A percentile compares a stretch with the other conserved stretches of the same genome.
phyloP scores from a whole-genome alignment of 2,113 vertebrate genomes.

The Melospiza melodia region DNA sequence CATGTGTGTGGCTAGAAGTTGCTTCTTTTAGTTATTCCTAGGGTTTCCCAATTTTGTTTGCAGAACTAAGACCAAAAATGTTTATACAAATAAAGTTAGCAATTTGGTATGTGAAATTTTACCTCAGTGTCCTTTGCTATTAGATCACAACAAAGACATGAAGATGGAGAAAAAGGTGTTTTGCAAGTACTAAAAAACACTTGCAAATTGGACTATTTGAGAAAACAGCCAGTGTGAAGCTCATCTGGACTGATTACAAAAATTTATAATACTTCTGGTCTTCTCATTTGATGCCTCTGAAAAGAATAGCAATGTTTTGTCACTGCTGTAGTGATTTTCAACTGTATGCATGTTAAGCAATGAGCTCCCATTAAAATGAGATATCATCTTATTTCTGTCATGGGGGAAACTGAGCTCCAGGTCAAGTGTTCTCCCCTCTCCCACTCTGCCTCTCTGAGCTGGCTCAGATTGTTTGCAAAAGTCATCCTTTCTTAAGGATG shows the following conservation, averaged over 20 bases:
- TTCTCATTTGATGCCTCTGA: neutral
- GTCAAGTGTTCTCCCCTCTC: neutral
- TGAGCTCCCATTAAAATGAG: neutral
- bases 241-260: neutral
- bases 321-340: neutral
- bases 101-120: neutral
- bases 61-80: neutral
- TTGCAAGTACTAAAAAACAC: neutral
- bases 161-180: neutral
- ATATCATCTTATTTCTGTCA: neutral
- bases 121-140: neutral
- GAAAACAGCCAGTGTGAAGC: neutral
- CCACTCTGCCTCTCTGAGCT: neutral
- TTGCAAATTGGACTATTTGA: neutral
- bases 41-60: neutral
- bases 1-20: neutral
- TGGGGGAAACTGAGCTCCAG: neutral
- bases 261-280: neutral
- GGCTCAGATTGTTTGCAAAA: neutral
- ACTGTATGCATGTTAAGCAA: neutral
- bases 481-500: conserved; percentile 17
- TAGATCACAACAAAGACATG: neutral
- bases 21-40: neutral
- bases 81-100: neutral
- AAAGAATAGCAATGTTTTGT: neutral